Base-by-base conservation (phyloP, 2,888 invertebrate species). In the Melolontha melolontha region DNA sequence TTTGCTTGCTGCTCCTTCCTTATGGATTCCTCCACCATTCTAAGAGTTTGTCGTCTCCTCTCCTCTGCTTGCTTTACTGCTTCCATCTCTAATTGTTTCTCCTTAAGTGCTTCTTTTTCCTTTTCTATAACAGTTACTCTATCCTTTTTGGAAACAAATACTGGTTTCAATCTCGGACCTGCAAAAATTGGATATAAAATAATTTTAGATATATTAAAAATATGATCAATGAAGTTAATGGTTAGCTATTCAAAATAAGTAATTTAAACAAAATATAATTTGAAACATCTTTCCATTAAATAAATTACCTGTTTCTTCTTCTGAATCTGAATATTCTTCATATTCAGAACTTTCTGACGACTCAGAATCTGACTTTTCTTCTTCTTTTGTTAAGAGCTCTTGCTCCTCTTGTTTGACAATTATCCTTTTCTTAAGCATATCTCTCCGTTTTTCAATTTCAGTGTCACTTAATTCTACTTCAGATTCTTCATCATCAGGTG, bases 41-140 rank as follows among this genome's bases (percentile, higher is more conserved):
- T 91, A 12, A 97, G 84, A 0, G 98, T 96, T 73, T 97, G 93
- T 65, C 93, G 87, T 73, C 96, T 87, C 68, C 96, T 85, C 74
- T 98, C 97, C 78, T 98, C 97, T 1, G 92, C 94, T 75, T 92
- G 87, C 79, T 92, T 92, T 75, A 93, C 91, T 0, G 91, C 89
- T 77, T 97, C 97, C 0, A 88, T 80, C 82, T 97, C 96, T 64
- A 91, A 85, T 80, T 95, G 94, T 78, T 94, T 94, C 78, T 94
- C 91, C 74, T 91, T 92, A 72, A 91, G 88, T 12, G 91, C 90
- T 83, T 97, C 95, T 52, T 93, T 92, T 77, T 98, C 98, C 75
- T 93, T 92, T 81, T 99, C 98, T 74, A 95, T 93, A 14, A 98
- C 92, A 0, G 98, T 98, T 73, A 98, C 92, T 67, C 99, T 88